Percentiles rank a stretch among this genome's conserved stretches.
Evolutionary conservation across 2,888 invertebrate genomes (phyloP).

Genomic region (Hoplodrina ambigua): DNA sequence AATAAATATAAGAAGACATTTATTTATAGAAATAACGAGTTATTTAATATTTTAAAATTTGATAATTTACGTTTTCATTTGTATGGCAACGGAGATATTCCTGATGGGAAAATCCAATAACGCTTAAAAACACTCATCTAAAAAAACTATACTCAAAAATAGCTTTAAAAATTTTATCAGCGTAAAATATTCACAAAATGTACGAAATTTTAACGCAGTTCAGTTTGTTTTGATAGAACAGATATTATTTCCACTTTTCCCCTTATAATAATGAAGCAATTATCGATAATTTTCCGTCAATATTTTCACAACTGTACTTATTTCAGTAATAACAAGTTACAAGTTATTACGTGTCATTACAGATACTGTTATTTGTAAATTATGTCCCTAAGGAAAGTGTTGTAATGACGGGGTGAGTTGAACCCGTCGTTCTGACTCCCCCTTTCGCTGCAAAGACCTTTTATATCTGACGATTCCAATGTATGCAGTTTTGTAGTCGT

Average conservation of each 20-base stretch:
- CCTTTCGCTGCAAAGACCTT: conserved; percentile 23
- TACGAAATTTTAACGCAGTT: too few relatives aligned
- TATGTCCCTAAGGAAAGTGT: conserved; percentile 22
- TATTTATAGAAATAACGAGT: too few relatives aligned
- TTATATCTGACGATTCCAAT: conserved; percentile 42
- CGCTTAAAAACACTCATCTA: too few relatives aligned
- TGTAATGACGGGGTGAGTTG: conserved; percentile 43
- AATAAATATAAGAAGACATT: too few relatives aligned
- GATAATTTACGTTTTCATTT: too few relatives aligned
- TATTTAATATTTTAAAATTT: too few relatives aligned
- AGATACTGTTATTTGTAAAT: conserved; percentile 51
- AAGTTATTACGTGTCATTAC: conserved; percentile 23
- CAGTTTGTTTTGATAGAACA: too few relatives aligned
- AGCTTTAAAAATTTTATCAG: too few relatives aligned
- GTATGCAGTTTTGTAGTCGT: neutral
- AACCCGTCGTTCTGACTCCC: conserved; percentile 41
- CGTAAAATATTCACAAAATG: too few relatives aligned
- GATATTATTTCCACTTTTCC: neutral
- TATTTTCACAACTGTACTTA: conserved; percentile 28
- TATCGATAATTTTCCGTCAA: conserved; percentile 34
- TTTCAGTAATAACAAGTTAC: conserved; percentile 39
- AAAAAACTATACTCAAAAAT: too few relatives aligned
- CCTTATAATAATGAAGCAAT: conserved; percentile 46
- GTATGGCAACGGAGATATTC: too few relatives aligned
- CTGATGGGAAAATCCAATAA: too few relatives aligned